Conservation (phyloP, 2,888 invertebrate genomes). For the Atherix ibis region DNA sequence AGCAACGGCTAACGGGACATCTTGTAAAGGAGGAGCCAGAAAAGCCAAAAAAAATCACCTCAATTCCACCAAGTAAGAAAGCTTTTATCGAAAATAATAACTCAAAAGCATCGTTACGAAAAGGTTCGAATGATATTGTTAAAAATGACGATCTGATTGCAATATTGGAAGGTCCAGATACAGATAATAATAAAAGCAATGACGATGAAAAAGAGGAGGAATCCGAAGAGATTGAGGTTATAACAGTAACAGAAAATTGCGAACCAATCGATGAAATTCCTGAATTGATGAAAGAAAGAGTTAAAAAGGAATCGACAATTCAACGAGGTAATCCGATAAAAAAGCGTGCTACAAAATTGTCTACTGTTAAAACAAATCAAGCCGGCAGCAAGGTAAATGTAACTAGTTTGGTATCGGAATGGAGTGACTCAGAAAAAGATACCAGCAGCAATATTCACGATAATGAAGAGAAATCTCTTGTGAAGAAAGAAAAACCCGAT, state of each 20-base stretch:
- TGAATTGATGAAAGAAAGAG: slow-evolving; percentile 16
- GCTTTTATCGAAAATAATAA: neutral
- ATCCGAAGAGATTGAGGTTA: slow-evolving; percentile 29
- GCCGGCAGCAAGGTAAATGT: too few species aligned
- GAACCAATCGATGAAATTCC: slow-evolving; percentile 7
- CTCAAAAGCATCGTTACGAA: neutral
- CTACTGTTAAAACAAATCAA: slow-evolving; percentile 15
- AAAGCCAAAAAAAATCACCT: too few species aligned
- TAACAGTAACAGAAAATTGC: slow-evolving; percentile 12
- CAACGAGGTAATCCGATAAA: slow-evolving; percentile 11
- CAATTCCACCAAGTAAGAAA: too few species aligned
- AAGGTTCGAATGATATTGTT: neutral
- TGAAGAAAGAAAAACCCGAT: neutral
- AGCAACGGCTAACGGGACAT: too few species aligned
- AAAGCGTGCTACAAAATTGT: slow-evolving; percentile 17
- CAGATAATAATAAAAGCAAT: slow-evolving; percentile 13
- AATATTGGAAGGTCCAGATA: slow-evolving; percentile 37
- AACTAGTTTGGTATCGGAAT: slow-evolving; percentile 25
- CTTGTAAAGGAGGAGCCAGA: neutral
- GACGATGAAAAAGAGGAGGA: slow-evolving; percentile 28
- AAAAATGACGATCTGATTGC: slow-evolving; percentile 33
- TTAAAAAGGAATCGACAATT: slow-evolving; percentile 24
- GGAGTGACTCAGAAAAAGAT: slow-evolving; percentile 27
- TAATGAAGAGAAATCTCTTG: neutral
- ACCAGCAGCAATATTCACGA: slow-evolving; percentile 5